Conservation (phyloP, 1,140 invertebrate genomes). For the Anastrepha ludens region DNA sequence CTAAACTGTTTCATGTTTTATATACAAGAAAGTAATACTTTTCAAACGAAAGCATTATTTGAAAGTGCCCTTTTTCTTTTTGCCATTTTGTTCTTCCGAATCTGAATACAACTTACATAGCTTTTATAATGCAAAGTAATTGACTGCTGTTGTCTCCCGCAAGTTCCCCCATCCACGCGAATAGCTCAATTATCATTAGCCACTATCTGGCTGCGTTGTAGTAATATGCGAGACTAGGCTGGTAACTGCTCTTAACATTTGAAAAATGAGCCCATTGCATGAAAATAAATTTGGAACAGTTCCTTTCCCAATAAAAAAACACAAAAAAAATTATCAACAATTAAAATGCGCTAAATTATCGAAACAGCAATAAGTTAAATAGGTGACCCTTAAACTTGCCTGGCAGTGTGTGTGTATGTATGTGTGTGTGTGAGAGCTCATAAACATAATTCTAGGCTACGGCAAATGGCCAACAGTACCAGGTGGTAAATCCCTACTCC, state of each 20-base stretch:
- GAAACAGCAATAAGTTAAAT: constrained; percentile 48
- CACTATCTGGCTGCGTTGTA: neutral
- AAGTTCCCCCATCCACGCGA: neutral
- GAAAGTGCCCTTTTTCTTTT: too few species aligned
- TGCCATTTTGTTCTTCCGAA: too few species aligned
- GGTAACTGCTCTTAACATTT: neutral
- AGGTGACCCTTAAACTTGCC: neutral
- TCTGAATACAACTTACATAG: too few species aligned
- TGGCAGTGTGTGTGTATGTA: neutral
- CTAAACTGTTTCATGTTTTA: too few species aligned
- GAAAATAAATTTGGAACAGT: constrained; percentile 18
- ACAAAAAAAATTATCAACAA: neutral
- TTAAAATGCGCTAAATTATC: constrained; percentile 39
- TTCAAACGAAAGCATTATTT: too few species aligned
- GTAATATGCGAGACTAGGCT: too few species aligned
- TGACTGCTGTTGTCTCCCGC: neutral
- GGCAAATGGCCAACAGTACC: constrained; percentile 54
- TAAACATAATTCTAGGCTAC: constrained; percentile 36
- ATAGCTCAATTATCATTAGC: constrained; percentile 38
- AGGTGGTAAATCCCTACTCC: constrained; percentile 56
- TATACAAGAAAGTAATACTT: too few species aligned
- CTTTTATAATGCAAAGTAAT: neutral
- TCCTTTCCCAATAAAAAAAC: neutral
- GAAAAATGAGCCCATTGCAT: constrained; percentile 37
- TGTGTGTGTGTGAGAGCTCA: neutral